Evolutionary conservation across 2,797 vertebrate genomes (phyloP), one percentile per base, ranked within the genome.

Genomic region (Poeciliopsis turneri): DNA sequence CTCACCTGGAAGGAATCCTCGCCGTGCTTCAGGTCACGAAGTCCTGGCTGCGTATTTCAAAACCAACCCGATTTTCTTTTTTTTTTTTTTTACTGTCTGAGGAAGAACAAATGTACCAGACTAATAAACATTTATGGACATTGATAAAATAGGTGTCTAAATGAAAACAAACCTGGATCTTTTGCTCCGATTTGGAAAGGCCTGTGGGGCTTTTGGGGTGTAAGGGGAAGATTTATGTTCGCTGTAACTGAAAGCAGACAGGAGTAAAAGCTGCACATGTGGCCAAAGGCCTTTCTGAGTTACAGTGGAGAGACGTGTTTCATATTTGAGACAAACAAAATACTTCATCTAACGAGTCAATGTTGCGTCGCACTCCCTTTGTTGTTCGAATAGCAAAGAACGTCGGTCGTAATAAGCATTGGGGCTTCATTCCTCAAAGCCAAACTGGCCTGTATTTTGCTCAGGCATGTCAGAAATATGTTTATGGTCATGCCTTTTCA

Each of bases 241-340:
- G 39, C 39, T 25, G 39, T 81, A 85, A 91, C 23, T 79, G 64
- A 77, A 83, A 85, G 78, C 85, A 90, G 78, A 70, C 81, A 64
- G 49, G 11, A 74, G 81, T 68, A 78, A 53, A 72, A 84, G 84
- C 43, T 82, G 82, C 85, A 86, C 89, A 92, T 75, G 85, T 92
- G 86, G 88, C 69, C 43, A 2, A 84, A 86, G 88, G 84, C 20
- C 89, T 90, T 82, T 81, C 57, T 1, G 10, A 71, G 78, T 83
- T 76, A 72, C 70, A 72, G 45, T 51, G 25, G 25, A 76, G 70
- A 51, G 47, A 39, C 33, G 70, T 70, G 53, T n/a, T 70, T 66
- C 13, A 36, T n/a, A 13, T 79, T 80, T 78, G 49, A 82, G 43
- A 86, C 53, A 73, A 77, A 77, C 73, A 79, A 77, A 78, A 72